phyloP scores from a whole-genome alignment of 2,797 vertebrate species.

The Chiloscyllium punctatum region DNA sequence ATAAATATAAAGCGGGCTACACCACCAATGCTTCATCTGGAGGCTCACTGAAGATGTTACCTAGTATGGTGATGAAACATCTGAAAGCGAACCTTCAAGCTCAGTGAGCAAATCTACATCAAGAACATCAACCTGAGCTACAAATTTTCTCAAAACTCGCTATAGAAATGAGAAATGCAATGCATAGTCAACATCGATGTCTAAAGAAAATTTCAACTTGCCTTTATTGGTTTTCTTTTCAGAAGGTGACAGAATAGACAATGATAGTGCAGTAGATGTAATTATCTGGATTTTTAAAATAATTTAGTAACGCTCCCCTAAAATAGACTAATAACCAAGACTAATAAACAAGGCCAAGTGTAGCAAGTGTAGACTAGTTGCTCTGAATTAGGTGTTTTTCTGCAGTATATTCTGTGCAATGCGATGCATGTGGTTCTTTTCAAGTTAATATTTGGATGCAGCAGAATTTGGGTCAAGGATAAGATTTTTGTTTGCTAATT shows the following conservation, averaged over 20 bases:
- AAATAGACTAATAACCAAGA: background rate
- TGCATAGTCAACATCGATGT: background rate
- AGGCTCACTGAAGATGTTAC: too few species aligned
- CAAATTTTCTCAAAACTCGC: too few species aligned
- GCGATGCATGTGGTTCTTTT: background rate
- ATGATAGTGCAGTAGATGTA: background rate
- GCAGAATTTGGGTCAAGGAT: background rate
- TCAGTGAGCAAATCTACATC: too few species aligned
- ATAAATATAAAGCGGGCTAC: too few species aligned
- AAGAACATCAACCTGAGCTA: too few species aligned
- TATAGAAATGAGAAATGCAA: too few species aligned
- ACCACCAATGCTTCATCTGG: too few species aligned
- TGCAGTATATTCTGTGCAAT: too few species aligned
- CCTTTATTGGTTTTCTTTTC: background rate
- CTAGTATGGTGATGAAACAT: too few species aligned
- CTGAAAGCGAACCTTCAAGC: too few species aligned
- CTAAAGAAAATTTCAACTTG: background rate
- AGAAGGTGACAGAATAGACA: background rate
- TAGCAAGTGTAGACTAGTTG: background rate
- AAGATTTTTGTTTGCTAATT: background rate
- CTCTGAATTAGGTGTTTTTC: background rate
- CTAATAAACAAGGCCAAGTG: background rate
- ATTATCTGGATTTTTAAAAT: background rate
- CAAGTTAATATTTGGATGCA: background rate
- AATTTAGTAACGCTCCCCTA: background rate